phyloP scores from a whole-genome alignment of 2,797 vertebrate species.

The Takifugu ocellatus region DNA sequence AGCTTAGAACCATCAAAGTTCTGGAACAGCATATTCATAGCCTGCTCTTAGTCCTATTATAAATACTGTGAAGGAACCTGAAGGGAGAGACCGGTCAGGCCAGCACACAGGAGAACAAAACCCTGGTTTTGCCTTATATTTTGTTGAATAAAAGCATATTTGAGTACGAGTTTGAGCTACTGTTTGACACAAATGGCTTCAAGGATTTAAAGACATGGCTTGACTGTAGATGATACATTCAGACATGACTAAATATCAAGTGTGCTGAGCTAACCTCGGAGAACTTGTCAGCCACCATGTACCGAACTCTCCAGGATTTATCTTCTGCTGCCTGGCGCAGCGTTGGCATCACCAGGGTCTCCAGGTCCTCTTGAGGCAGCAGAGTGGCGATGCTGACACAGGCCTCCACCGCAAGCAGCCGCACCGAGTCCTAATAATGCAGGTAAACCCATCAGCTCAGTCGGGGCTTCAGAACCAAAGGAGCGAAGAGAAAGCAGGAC shows the following conservation, averaged over 20 bases:
- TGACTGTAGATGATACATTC: neutral
- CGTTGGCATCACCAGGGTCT: slow-evolving; percentile 86
- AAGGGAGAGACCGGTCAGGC: no score
- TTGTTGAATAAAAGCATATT: no score
- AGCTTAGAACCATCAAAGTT: no score
- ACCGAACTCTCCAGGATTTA: slow-evolving; percentile 87
- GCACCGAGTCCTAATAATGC: slow-evolving; percentile 81
- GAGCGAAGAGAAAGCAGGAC: neutral
- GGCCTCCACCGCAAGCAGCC: slow-evolving; percentile 86
- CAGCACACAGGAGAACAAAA: no score
- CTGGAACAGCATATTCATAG: no score
- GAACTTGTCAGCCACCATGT: slow-evolving; percentile 88
- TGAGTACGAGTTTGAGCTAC: no score
- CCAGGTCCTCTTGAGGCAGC: slow-evolving; percentile 85
- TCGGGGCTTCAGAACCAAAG: neutral
- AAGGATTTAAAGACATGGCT: neutral
- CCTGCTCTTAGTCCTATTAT: no score
- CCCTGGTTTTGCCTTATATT: no score
- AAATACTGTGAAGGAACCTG: no score
- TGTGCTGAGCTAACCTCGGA: slow-evolving; percentile 72
- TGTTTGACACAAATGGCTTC: no score
- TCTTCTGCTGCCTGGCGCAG: slow-evolving; percentile 85
- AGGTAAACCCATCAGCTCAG: no score
- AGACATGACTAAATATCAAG: no score
- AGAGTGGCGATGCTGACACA: slow-evolving; percentile 88